These are phyloP conservation scores for Leucoptera coffeella DNA, from an alignment of 2,888 invertebrate genomes.

Conservation along the genomic window DNA sequence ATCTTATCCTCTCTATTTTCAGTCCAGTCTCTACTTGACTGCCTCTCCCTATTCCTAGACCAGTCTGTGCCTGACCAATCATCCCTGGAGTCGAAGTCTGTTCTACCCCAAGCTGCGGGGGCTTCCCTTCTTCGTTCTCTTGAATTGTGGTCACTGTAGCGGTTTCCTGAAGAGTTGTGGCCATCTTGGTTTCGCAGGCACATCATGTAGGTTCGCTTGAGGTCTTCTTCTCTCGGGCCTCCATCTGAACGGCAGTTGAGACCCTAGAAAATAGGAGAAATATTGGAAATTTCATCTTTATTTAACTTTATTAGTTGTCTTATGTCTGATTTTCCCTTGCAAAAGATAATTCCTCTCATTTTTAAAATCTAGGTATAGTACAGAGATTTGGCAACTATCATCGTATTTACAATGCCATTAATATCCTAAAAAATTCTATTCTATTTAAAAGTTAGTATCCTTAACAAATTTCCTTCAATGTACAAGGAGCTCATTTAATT, in stretches of 20 bases:
- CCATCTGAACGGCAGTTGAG: slow-evolving; percentile 56
- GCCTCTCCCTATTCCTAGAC: slow-evolving; percentile 1
- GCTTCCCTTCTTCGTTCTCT: slow-evolving; percentile 14
- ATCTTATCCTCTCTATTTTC: background rate
- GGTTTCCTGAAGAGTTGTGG: slow-evolving; percentile 13
- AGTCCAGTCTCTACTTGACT: slow-evolving; percentile 7
- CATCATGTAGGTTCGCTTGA: slow-evolving; percentile 49
- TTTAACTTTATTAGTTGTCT: too few species aligned
- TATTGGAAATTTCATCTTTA: too few species aligned
- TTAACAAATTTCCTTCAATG: too few species aligned
- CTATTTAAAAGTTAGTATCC: too few species aligned
- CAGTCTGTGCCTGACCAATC: slow-evolving; percentile 6
- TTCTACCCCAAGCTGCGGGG: slow-evolving; percentile 6
- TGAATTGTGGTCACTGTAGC: slow-evolving; percentile 16
- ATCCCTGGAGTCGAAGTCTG: slow-evolving; percentile 9
- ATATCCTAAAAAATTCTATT: too few species aligned
- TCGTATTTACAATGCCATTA: too few species aligned
- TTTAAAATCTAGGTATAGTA: too few species aligned
- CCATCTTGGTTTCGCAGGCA: slow-evolving; percentile 45
- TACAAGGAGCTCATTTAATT: too few species aligned
- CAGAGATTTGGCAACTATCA: too few species aligned
- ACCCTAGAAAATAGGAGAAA: slow-evolving; percentile 31
- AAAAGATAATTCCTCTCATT: too few species aligned
- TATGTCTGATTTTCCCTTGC: too few species aligned
- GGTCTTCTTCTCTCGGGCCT: slow-evolving; percentile 50